Percentiles rank a stretch among this genome's conserved stretches.
Evolutionary conservation across 1,140 invertebrate genomes (phyloP).

Genomic region (Odontomachus brunneus): DNA sequence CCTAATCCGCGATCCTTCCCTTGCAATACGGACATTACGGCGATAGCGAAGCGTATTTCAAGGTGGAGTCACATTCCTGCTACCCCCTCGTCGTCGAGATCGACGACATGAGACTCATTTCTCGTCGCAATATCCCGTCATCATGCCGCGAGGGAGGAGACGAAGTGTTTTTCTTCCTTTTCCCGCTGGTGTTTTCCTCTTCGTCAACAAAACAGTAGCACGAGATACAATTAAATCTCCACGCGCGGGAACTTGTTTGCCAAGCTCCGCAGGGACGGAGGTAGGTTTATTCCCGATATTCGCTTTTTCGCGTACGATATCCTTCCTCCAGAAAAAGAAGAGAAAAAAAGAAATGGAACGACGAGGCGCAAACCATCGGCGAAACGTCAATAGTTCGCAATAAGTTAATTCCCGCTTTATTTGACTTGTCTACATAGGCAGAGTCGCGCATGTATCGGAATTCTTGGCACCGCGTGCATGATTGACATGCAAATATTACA

Average conservation of each 20-base stretch:
- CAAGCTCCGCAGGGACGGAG: neutral
- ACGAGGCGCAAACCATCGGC: too few relatives aligned
- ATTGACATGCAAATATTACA: neutral
- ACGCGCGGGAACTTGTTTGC: constrained; percentile 3
- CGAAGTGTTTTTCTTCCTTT: neutral
- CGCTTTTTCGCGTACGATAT: too few relatives aligned
- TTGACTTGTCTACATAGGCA: too few relatives aligned
- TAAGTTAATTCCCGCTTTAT: too few relatives aligned
- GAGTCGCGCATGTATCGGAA: too few relatives aligned
- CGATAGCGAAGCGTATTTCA: constrained; percentile 10
- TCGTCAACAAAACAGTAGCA: neutral
- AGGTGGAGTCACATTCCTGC: neutral
- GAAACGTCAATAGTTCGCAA: too few relatives aligned
- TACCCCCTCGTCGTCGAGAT: neutral
- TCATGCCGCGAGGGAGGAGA: neutral
- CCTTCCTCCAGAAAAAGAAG: too few relatives aligned
- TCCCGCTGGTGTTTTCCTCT: neutral
- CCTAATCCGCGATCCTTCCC: neutral
- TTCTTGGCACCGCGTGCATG: neutral
- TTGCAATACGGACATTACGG: constrained; percentile 22
- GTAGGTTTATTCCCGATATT: too few relatives aligned
- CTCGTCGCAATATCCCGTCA: constrained; percentile 21
- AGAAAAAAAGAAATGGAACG: too few relatives aligned
- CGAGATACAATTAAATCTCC: constrained; percentile 18
- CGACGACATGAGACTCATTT: constrained; percentile 2